These are phyloP conservation scores for Fabriciana adippe DNA, from an alignment of 2,888 invertebrate genomes.

Conservation along the genomic window DNA sequence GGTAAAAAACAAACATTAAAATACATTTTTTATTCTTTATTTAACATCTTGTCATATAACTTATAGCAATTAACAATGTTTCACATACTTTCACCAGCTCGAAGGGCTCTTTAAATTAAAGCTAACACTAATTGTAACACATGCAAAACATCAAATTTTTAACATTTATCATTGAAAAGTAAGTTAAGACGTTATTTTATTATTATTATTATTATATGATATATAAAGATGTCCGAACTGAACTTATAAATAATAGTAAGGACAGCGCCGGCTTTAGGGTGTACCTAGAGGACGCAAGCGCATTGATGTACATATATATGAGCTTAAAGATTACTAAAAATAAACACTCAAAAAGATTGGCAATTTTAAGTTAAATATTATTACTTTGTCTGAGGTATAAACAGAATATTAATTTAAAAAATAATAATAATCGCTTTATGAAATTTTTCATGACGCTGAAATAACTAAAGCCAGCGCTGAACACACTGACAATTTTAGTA, in stretches of 20 bases:
- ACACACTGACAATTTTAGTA: no score
- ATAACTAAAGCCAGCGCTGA: no score
- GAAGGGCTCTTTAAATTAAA: constrained; percentile 36
- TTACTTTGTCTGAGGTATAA: no score
- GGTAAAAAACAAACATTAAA: constrained; percentile 2
- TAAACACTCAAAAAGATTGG: no score
- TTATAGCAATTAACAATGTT: constrained; percentile 74
- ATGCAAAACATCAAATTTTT: constrained; percentile 11
- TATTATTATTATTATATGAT: not conserved
- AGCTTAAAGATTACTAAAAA: no score
- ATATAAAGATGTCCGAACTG: constrained; percentile 4
- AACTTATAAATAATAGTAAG: not conserved
- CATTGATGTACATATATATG: no score
- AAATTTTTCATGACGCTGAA: no score
- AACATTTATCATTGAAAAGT: constrained; percentile 10
- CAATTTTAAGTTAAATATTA: no score
- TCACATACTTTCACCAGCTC: constrained; percentile 42
- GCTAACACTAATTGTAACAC: constrained; percentile 23
- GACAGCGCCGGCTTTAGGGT: no score
- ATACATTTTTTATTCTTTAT: constrained; percentile 70
- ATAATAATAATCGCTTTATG: no score
- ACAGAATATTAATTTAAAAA: no score
- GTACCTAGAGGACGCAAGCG: no score
- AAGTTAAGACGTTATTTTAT: not conserved
- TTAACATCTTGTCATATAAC: constrained; percentile 73